A percentile compares a stretch with the other conserved stretches of the same genome.
Evolutionary conservation across 1,140 invertebrate species (phyloP).

Genomic region (Marisa cornuarietis): DNA sequence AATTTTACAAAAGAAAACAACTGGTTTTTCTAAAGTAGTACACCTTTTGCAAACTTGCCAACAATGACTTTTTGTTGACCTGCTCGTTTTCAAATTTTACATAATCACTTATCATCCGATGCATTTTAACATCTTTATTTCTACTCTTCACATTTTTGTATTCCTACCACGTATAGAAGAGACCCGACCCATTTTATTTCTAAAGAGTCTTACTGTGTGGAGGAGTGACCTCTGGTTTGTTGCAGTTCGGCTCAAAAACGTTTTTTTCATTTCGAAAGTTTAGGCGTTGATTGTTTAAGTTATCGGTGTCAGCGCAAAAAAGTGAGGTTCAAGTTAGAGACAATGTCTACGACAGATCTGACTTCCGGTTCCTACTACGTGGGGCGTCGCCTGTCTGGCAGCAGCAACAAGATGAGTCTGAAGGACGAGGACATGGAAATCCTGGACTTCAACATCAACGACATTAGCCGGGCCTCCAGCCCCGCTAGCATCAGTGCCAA

Average conservation of each 20-base stretch:
- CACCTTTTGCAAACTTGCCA: too few relatives aligned
- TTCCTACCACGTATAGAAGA: too few relatives aligned
- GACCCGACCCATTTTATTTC: too few relatives aligned
- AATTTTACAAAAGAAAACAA: too few relatives aligned
- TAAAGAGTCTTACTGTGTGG: too few relatives aligned
- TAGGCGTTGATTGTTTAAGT: not conserved
- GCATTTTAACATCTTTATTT: too few relatives aligned
- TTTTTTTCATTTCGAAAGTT: not conserved
- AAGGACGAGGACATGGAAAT: constrained; percentile 30
- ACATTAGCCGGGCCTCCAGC: constrained; percentile 33
- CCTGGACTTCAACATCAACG: constrained; percentile 36
- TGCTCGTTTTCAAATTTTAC: too few relatives aligned
- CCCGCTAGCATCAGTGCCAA: constrained; percentile 30
- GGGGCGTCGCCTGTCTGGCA: constrained; percentile 26
- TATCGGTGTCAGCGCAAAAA: not conserved
- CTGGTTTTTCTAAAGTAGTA: too few relatives aligned
- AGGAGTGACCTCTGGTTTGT: not conserved
- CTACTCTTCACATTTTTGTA: too few relatives aligned
- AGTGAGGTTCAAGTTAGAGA: not conserved
- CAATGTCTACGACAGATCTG: constrained; percentile 20
- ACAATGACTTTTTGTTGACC: too few relatives aligned
- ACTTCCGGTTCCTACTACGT: constrained; percentile 17
- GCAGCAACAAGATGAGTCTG: constrained; percentile 30
- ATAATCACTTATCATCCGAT: too few relatives aligned
- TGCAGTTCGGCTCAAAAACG: not conserved